Base-by-base conservation (phyloP, 2,797 vertebrate species). In the Lycodopsis pacificus region DNA sequence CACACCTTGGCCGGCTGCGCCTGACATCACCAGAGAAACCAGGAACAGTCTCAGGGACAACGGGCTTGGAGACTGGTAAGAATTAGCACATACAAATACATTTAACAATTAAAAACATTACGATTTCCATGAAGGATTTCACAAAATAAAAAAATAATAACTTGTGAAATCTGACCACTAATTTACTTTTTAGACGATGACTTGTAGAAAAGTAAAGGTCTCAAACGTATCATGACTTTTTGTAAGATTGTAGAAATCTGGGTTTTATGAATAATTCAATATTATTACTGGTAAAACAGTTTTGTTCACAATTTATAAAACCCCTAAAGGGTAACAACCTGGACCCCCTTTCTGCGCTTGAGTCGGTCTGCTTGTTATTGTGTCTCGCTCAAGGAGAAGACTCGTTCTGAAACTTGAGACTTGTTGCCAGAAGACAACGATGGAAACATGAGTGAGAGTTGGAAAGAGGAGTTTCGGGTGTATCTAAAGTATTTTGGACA, bases 21-120 rank as follows among this genome's bases (percentile, higher is more conserved):
- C 98, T 4, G 98, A 99, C 84, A 98, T 99, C 86, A 99, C 98
- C 65, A 96, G 98, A 34, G 98, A 99, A 81, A 99, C 98, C 27
- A 96, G 97, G 82, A 97, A 96, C 92, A 97, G 95, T 79, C 94
- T 98, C 79, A 93, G 97, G 70, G 97, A 99, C 88, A 98, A 97
- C 51, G 97, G 95, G 54, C 94, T 98, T 79, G 95, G 94, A 75
- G 97, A 98, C 87, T 97, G 97, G 98, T 99, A 84, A 93, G 77
- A 76, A 32, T 46, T 22, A 8, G 15, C 11, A 44, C 36, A 2
- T 17, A 48, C 15, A 70, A 27, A 22, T 22, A 40, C 25, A 61
- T 53, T 78, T 14, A 40, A 54, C 10, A 30, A 7, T 68, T 9
- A 12, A 44, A 20, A 44, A 15, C 15, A 44, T 7, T 8, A 51